A percentile compares a stretch with the other conserved stretches of the same genome.
These are phyloP conservation scores for Melinopterus prodromus DNA, from an alignment of 2,888 invertebrate genomes.

Conservation along the genomic window DNA sequence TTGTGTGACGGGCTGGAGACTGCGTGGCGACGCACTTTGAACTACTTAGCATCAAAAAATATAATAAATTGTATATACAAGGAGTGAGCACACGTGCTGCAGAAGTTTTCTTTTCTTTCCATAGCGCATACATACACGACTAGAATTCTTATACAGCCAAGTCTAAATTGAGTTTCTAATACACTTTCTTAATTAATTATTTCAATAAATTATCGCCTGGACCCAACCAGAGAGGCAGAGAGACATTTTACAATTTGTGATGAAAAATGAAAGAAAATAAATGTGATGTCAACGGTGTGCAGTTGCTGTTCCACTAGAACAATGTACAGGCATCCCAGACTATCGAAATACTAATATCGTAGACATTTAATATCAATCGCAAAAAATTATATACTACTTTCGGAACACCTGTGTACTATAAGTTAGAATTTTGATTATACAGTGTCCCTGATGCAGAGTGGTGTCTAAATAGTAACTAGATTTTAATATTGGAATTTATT, in stretches of 20 bases:
- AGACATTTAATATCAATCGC: background rate
- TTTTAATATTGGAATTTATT: too few relatives aligned
- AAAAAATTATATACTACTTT: background rate
- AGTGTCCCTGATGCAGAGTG: background rate
- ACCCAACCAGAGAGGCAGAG: background rate
- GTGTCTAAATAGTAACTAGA: background rate
- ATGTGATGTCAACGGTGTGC: conserved; percentile 5
- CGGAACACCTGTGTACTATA: background rate
- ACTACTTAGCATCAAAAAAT: conserved; percentile 7
- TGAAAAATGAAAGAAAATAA: conserved; percentile 5
- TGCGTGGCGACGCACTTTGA: conserved; percentile 14
- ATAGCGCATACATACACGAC: conserved; percentile 53
- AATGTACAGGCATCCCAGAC: too few relatives aligned
- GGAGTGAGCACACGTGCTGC: conserved; percentile 30
- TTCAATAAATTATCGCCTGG: conserved; percentile 4
- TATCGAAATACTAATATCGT: background rate
- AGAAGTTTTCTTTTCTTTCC: conserved; percentile 25
- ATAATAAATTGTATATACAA: conserved; percentile 22
- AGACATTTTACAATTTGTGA: conserved; percentile 7
- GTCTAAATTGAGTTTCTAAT: conserved; percentile 34
- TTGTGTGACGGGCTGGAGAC: background rate
- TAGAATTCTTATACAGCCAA: conserved; percentile 59
- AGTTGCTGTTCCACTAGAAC: background rate
- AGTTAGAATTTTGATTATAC: background rate
- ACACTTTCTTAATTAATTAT: background rate